These are phyloP conservation scores for Clangula hyemalis DNA, from an alignment of 2,797 vertebrate species.

Conservation along the genomic window DNA sequence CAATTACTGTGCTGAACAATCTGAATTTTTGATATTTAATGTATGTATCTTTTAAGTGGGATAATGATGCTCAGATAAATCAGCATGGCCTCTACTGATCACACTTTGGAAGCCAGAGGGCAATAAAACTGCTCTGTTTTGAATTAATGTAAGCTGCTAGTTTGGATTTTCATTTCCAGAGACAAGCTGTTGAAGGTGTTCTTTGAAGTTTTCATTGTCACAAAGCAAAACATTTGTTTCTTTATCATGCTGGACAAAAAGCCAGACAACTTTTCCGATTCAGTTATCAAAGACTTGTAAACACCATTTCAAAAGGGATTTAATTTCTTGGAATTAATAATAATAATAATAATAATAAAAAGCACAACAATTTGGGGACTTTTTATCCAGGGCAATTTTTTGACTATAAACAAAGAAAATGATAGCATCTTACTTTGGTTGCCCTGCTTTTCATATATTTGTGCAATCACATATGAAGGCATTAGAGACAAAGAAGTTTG, in stretches of 20 bases:
- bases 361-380: not conserved
- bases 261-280: not conserved
- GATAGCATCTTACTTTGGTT: not conserved
- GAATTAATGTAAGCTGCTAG: not conserved
- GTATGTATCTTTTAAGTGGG: not conserved
- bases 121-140: not conserved
- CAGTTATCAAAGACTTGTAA: not conserved
- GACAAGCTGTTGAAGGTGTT: not conserved
- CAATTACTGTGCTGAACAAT: not conserved
- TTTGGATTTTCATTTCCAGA: constrained; percentile 13
- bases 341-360: not conserved
- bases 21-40: not conserved
- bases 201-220: not conserved
- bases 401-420: not conserved
- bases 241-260: not conserved
- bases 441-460: not conserved
- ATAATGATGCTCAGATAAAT: not conserved
- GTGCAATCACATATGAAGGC: not conserved
- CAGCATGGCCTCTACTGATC: not conserved
- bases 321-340: not conserved
- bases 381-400: not conserved
- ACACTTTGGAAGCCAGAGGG: not conserved
- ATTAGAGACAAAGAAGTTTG: not conserved
- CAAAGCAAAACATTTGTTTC: not conserved
- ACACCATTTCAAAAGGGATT: not conserved